Evolutionary conservation across 2,113 vertebrate species (phyloP), one percentile per base, ranked within the genome.

Genomic region (Azemiops feae): DNA sequence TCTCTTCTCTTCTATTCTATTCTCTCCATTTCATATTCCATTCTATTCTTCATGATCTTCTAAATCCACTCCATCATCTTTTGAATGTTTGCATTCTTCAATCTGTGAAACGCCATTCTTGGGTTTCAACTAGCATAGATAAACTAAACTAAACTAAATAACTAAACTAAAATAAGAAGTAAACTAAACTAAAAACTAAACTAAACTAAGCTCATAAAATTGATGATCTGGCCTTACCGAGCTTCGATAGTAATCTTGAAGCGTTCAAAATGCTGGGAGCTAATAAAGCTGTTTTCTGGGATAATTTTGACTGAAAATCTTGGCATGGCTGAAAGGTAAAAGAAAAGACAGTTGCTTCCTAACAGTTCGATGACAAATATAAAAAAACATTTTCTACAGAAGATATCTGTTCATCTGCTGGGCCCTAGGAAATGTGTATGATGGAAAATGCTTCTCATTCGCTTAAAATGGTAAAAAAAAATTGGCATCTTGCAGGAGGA

Each of bases 221-320:
- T 47, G 90, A 50, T 1, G 85, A 4, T 25, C 54, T 69, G 93
- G 18, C 60, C 97, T 97, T 97, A 98, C 98, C 96, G 98, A 16
- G 98, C 98, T 96, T 94, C 97, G 92, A 98, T 96, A 86, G 92
- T 95, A 95, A 98, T 97, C 90, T 91, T 96, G 96, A 98, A 98
- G 54, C 89, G 94, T 92, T 97, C 97, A 85, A 98, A 98, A 52
- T 97, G 96, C 47, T 98, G 97, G 45, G 95, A 97, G 23, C 97
- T 96, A 89, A 98, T 98, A 30, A 98, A 98, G 91, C 96, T 97
- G 25, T 95, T 96, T 96, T 98, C 97, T 52, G 98, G 98, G 94
- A 98, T 96, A 23, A 98, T 97, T 89, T 89, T 0, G 20, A 98
- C 93, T 23, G 96, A 98, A 95, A 98, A 98, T 69, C 96, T 97